phyloP scores from a whole-genome alignment of 2,888 invertebrate species.

The Polyommatus icarus region DNA sequence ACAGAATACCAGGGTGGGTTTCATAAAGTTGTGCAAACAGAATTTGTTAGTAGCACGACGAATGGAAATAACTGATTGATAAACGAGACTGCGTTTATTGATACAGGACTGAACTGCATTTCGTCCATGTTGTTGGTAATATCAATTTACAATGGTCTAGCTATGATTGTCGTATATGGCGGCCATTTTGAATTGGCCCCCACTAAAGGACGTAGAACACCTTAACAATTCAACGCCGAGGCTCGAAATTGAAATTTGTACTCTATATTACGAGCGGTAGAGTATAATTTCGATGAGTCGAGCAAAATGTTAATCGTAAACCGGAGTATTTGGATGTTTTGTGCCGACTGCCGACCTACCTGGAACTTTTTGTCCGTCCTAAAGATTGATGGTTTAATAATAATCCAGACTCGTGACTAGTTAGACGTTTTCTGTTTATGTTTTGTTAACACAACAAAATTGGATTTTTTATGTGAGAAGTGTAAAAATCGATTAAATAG shows the following conservation, averaged over 20 bases:
- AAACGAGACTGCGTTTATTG: constrained; percentile 24
- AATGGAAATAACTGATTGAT: not conserved
- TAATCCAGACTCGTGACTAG: not conserved
- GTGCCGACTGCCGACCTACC: not conserved
- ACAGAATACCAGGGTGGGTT: not conserved
- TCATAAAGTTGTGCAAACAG: constrained; percentile 16
- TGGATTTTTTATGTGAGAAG: too few species aligned
- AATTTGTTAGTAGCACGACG: constrained; percentile 4
- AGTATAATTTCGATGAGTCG: not conserved
- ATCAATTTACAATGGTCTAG: constrained; percentile 25
- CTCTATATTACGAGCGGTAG: not conserved
- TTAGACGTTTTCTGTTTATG: not conserved
- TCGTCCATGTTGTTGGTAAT: constrained; percentile 13
- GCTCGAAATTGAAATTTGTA: not conserved
- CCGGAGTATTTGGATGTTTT: not conserved
- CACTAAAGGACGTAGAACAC: constrained; percentile 18
- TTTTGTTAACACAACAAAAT: not conserved
- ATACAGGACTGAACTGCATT: constrained; percentile 17
- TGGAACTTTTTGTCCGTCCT: constrained; percentile 8
- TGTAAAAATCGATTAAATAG: too few species aligned
- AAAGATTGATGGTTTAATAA: constrained; percentile 21
- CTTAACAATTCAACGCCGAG: constrained; percentile 4
- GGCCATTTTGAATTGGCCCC: constrained; percentile 22
- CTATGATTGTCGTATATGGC: not conserved
- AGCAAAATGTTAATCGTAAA: not conserved